A percentile compares a stretch with the other conserved stretches of the same genome.
phyloP scores from a whole-genome alignment of 1,140 invertebrate genomes.

The Trichonephila clavipes region DNA sequence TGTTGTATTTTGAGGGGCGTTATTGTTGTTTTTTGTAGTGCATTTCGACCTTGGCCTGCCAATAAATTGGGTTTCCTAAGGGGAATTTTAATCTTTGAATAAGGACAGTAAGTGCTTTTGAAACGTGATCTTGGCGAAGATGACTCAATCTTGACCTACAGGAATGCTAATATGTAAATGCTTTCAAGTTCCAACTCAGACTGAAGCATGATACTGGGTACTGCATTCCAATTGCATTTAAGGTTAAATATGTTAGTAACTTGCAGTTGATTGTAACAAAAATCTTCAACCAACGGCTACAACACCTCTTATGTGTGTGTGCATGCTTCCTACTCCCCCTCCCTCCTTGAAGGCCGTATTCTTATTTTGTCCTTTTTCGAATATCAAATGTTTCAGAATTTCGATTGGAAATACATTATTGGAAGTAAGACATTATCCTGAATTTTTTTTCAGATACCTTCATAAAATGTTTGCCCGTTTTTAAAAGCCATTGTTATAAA shows the following conservation, averaged over 20 bases:
- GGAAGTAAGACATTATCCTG: too few relatives aligned
- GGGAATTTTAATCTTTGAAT: constrained; percentile 12
- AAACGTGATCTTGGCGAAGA: background rate
- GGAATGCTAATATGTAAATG: background rate
- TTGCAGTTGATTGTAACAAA: too few relatives aligned
- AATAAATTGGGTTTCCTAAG: constrained; percentile 7
- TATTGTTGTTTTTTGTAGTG: background rate
- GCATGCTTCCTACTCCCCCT: too few relatives aligned
- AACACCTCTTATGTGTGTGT: too few relatives aligned
- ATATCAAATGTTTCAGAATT: too few relatives aligned
- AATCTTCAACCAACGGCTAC: too few relatives aligned
- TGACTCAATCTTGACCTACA: background rate
- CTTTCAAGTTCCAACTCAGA: background rate
- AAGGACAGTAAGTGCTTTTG: background rate
- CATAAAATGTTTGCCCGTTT: too few relatives aligned
- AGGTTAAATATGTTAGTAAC: background rate
- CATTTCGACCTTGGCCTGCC: background rate
- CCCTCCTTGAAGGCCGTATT: too few relatives aligned
- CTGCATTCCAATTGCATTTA: background rate
- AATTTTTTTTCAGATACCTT: too few relatives aligned
- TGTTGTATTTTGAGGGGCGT: background rate
- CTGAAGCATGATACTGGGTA: background rate
- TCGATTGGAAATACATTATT: too few relatives aligned
- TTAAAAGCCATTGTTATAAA: too few relatives aligned
- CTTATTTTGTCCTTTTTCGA: too few relatives aligned